phyloP scores from a whole-genome alignment of 2,888 invertebrate species.

The Dinocampus coccinellae region DNA sequence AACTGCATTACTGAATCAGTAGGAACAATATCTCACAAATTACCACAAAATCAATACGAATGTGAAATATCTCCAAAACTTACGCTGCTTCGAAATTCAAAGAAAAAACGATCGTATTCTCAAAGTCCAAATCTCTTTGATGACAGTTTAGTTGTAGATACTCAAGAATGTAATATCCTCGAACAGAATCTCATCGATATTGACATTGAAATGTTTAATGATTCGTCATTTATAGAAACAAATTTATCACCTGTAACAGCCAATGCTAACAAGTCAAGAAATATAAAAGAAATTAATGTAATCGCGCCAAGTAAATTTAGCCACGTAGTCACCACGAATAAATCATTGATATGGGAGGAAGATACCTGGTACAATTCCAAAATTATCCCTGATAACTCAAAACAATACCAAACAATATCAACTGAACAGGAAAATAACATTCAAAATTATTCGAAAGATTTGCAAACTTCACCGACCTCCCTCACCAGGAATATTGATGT shows the following conservation, averaged over 20 bases:
- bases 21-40: not conserved
- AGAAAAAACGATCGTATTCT: slow-evolving; percentile 49
- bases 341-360: slow-evolving; percentile 50
- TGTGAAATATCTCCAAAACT: not conserved
- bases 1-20: not conserved
- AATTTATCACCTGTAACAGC: not conserved
- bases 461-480: slow-evolving; percentile 38
- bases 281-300: not conserved
- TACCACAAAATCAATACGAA: not conserved
- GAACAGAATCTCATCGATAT: slow-evolving; percentile 65
- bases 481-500: slow-evolving; percentile 15
- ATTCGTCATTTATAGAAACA: slow-evolving; percentile 30
- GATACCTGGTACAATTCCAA: slow-evolving; percentile 57
- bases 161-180: slow-evolving; percentile 70
- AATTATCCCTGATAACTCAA: slow-evolving; percentile 37
- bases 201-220: slow-evolving; percentile 51
- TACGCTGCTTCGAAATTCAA: slow-evolving; percentile 15
- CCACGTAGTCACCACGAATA: slow-evolving; percentile 34
- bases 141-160: slow-evolving; percentile 73
- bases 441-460: not conserved
- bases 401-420: slow-evolving; percentile 17
- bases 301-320: not conserved
- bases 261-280: not conserved
- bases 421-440: slow-evolving; percentile 13
- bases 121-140: slow-evolving; percentile 74